Evolutionary conservation across 2,888 invertebrate species (phyloP).

Genomic region (Chironomus tentans): DNA sequence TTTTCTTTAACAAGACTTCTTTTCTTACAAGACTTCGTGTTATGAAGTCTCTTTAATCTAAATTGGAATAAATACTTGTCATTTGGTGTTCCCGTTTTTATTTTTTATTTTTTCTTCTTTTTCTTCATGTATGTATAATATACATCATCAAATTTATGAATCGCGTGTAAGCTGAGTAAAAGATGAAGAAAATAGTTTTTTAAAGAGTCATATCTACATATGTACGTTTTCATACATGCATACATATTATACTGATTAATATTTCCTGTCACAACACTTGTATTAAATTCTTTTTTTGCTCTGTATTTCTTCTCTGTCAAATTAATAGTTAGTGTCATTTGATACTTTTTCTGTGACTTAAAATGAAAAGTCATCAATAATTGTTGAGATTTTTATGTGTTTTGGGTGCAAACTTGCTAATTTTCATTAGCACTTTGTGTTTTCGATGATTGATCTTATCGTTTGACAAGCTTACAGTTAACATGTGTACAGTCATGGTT

Average conservation of each 20-base stretch:
- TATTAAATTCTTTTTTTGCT: background rate
- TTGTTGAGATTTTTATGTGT: too few relatives aligned
- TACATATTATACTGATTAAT: conserved; percentile 14
- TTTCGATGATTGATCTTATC: too few relatives aligned
- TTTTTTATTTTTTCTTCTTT: background rate
- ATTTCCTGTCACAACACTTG: conserved; percentile 22
- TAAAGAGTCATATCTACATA: conserved; percentile 1
- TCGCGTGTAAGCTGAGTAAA: conserved; percentile 4
- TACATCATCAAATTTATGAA: background rate
- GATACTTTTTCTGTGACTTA: too few relatives aligned
- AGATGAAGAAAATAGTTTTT: conserved; percentile 7
- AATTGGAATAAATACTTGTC: conserved; percentile 25
- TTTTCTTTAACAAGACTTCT: background rate
- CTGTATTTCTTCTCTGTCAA: background rate
- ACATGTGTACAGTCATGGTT: too few relatives aligned
- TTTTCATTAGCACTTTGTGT: too few relatives aligned
- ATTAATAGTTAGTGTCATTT: background rate
- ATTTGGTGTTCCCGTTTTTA: conserved; percentile 17
- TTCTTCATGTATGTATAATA: background rate
- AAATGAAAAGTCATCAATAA: too few relatives aligned
- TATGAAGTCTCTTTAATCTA: conserved; percentile 16
- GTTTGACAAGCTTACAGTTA: too few relatives aligned
- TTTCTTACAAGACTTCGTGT: background rate
- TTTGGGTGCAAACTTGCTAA: too few relatives aligned
- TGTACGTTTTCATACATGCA: background rate